Percentiles rank a stretch among this genome's conserved stretches.
phyloP scores from a whole-genome alignment of 2,888 invertebrate species.

The Hofmannophila pseudospretella region DNA sequence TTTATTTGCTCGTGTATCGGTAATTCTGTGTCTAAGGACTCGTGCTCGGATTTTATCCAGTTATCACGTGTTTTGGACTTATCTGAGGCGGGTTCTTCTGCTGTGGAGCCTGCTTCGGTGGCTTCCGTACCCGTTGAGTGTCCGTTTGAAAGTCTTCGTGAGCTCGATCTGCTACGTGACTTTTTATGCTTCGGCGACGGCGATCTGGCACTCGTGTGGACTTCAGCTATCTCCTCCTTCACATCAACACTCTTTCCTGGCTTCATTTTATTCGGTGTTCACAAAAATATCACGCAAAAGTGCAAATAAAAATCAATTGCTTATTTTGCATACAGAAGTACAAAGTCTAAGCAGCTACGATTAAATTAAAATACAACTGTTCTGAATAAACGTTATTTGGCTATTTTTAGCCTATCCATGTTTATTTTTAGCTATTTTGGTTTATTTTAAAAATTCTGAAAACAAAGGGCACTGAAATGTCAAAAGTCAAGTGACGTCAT shows the following conservation, averaged over 20 bases:
- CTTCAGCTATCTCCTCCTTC: slow-evolving; percentile 65
- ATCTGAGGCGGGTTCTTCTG: slow-evolving; percentile 37
- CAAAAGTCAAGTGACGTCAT: slow-evolving; percentile 58
- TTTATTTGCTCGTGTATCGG: slow-evolving; percentile 78
- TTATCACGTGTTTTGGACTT: slow-evolving; percentile 58
- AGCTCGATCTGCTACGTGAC: slow-evolving; percentile 50
- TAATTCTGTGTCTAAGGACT: slow-evolving; percentile 76
- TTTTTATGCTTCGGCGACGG: slow-evolving; percentile 60
- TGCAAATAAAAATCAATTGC: too few relatives aligned
- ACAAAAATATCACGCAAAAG: slow-evolving; percentile 26
- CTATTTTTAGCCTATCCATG: slow-evolving; percentile 4
- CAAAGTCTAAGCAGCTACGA: slow-evolving; percentile 5
- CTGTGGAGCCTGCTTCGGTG: slow-evolving; percentile 20
- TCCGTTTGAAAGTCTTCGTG: slow-evolving; percentile 63
- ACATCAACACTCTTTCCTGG: slow-evolving; percentile 57
- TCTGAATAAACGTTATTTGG: not conserved
- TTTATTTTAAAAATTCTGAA: slow-evolving; percentile 18
- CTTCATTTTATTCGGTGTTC: slow-evolving; percentile 44
- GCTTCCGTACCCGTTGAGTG: slow-evolving; percentile 33
- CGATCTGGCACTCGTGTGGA: slow-evolving; percentile 57
- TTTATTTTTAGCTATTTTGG: slow-evolving; percentile 14
- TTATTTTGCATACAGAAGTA: not conserved
- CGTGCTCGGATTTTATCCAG: slow-evolving; percentile 71
- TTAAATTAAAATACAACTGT: slow-evolving; percentile 2
- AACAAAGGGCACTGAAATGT: slow-evolving; percentile 36